These are phyloP conservation scores for Cabera pusaria DNA, from an alignment of 2,888 invertebrate species.

Conservation along the genomic window DNA sequence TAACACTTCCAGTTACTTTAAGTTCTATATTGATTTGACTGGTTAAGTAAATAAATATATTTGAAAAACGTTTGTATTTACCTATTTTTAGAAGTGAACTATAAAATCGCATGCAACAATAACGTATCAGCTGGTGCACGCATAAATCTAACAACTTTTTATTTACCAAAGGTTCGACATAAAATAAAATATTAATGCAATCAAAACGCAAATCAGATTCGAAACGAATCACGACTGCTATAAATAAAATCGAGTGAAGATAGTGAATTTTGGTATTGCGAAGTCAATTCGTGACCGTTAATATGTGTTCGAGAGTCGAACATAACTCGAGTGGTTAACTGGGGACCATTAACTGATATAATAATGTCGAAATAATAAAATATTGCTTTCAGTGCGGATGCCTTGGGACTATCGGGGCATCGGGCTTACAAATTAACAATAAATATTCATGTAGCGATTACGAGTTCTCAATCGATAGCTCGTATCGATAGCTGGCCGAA, in stretches of 20 bases:
- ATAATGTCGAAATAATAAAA: conserved; percentile 66
- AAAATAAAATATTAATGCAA: conserved; percentile 31
- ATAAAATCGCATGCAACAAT: too few species aligned
- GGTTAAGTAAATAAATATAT: too few species aligned
- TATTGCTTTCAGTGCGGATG: conserved; percentile 54
- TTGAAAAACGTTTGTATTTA: too few species aligned
- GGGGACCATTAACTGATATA: conserved; percentile 59
- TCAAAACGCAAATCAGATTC: conserved; percentile 35
- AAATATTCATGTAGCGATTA: conserved; percentile 73
- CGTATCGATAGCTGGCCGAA: conserved; percentile 33
- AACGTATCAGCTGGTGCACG: too few species aligned
- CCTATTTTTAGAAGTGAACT: too few species aligned
- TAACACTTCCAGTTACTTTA: too few species aligned
- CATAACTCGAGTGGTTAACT: conserved; percentile 53
- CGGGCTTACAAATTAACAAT: conserved; percentile 76
- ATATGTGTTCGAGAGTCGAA: conserved; percentile 52
- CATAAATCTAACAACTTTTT: conserved; percentile 5
- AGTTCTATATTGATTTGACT: too few species aligned
- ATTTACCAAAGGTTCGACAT: conserved; percentile 19
- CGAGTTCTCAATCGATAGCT: conserved; percentile 41
- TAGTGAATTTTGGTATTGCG: conserved; percentile 43
- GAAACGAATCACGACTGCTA: conserved; percentile 47
- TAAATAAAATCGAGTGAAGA: conserved; percentile 47
- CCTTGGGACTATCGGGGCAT: conserved; percentile 65
- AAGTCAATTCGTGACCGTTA: conserved; percentile 54